Conservation (phyloP, 1,140 invertebrate species). For the Zaprionus africanus region DNA sequence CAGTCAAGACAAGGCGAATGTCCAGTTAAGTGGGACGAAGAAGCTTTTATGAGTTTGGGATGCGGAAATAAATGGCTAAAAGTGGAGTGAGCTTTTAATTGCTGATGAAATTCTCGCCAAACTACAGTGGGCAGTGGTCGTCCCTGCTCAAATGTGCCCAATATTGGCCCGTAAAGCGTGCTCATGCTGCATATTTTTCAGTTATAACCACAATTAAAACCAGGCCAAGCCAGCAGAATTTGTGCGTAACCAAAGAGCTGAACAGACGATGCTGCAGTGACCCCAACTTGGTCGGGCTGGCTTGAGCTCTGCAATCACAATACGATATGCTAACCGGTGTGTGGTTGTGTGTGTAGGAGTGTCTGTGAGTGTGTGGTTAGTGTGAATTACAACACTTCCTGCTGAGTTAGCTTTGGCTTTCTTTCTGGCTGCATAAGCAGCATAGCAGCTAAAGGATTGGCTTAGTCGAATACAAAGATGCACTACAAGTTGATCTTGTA, state of each 20-base stretch:
- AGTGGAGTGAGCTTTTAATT: conserved; percentile 60
- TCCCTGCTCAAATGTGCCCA: conserved; percentile 10
- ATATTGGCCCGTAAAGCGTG: conserved; percentile 49
- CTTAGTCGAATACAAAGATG: neutral
- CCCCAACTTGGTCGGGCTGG: neutral
- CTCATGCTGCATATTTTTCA: conserved; percentile 52
- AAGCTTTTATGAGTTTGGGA: conserved; percentile 25
- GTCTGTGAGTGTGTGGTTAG: conserved; percentile 50
- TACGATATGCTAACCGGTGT: conserved; percentile 61
- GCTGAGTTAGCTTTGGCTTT: conserved; percentile 50
- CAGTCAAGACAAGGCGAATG: conserved; percentile 19
- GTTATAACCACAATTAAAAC: conserved; percentile 70
- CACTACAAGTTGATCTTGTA: neutral
- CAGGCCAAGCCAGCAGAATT: conserved; percentile 55
- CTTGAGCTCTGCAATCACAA: conserved; percentile 56
- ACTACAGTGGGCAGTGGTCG: conserved; percentile 41
- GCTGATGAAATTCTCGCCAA: conserved; percentile 57
- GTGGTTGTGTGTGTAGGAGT: conserved; percentile 25
- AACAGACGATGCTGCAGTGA: neutral
- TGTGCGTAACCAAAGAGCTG: conserved; percentile 50
- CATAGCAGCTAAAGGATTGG: neutral
- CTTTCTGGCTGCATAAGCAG: conserved; percentile 17
- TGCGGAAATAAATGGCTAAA: conserved; percentile 31
- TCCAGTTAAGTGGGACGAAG: conserved; percentile 14
- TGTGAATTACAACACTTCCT: conserved; percentile 77